Evolutionary conservation across 2,797 vertebrate species (phyloP), one percentile per base, ranked within the genome.

Genomic region (Lacerta viridis): DNA sequence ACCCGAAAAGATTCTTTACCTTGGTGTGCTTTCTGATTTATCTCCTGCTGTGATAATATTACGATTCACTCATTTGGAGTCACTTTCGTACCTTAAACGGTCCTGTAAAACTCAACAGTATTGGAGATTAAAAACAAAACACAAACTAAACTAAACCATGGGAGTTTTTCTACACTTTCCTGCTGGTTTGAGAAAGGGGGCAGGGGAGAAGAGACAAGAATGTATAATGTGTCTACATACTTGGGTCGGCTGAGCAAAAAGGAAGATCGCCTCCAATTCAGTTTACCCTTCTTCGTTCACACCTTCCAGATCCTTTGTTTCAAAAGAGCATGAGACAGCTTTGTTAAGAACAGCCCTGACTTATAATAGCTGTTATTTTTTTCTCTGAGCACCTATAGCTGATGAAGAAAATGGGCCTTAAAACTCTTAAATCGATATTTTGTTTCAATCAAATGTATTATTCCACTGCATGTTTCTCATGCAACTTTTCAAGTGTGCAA

Each of bases 31-130:
- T 85, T 76, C 72, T 29, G 33, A 85, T 75, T 59, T 64, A 39
- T 85, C 83, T 85, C 84, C 84, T 68, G 84, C 74, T 85, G 71
- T 77, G 84, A 41, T 85, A 66, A 85, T 46, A n/a, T 77, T 39
- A 20, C 2, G 29, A 77, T 85, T 61, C 39, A 64, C 59, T 66
- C 29, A 78, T 85, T 66, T 64, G 75, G 39, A 39, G 66, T 55
- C 29, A 6, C 59, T 43, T 85, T 77, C 33, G 39, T 77, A 61
- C 74, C 39, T 85, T 66, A 46, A 5, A 66, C 29, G 59, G 61
- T 25, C 59, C 15, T 15, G 74, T 43, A 61, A 59, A 85, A 77
- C 27, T 77, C 59, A 66, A 85, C 9, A 66, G 36, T 25, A n/a
- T 18, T n/a, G n/a, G 43, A 39, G 23, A 27, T 74, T 55, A 36